Base-by-base conservation (phyloP, 53 echinoderm and acorn worm species). In the Holothuria leucospilota region DNA sequence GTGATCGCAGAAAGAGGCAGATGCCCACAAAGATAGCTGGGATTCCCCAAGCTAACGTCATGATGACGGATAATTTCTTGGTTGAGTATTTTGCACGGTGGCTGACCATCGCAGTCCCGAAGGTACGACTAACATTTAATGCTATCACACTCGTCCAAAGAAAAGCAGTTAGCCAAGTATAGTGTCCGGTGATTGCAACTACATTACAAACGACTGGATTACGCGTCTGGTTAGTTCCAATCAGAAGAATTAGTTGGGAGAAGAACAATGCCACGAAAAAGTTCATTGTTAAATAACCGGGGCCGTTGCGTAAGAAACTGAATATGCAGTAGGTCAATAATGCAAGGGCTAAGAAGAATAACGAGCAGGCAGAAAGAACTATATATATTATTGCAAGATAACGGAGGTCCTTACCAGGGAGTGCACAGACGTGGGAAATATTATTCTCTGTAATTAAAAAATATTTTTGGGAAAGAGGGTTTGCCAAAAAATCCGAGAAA, bases 291-390 rank as follows among this genome's bases (percentile, higher is more conserved):
- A 87, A 84, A 56, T 62, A 68, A 20, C 91, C 91, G n/a, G 91
- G 91, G 11, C 87, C 83, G 28, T 87, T 91, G 56, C 91, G 84
- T 30, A 91, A 87, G 28, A 38, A 53, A 56, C 84, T 62, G 68
- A 91, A 91, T 61, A 84, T 9, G 38, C 87, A 84, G 84, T 87
- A 91, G 30, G 84, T 91, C n/a, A 91, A 40, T 34, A 91, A 91
- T 67, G 91, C 87, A 24, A 91, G 11, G 14, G 69, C 20, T n/a
- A 91, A 84, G 5, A 84, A 83, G 59, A 91, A 58, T 29, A 87
- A 84, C 23, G 91, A 91, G 39, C 87, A 39, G 25, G 87, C 63
- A 29, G 91, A 87, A 16, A 87, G 78, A 16, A 91, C 24, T 24
- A 91, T 77, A 63, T 87, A 87, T 2, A 85, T 30, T 21, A 90